A percentile compares a stretch with the other conserved stretches of the same genome.
These are phyloP conservation scores for Elymnias hypermnestra DNA, from an alignment of 1,140 invertebrate genomes.

Conservation along the genomic window DNA sequence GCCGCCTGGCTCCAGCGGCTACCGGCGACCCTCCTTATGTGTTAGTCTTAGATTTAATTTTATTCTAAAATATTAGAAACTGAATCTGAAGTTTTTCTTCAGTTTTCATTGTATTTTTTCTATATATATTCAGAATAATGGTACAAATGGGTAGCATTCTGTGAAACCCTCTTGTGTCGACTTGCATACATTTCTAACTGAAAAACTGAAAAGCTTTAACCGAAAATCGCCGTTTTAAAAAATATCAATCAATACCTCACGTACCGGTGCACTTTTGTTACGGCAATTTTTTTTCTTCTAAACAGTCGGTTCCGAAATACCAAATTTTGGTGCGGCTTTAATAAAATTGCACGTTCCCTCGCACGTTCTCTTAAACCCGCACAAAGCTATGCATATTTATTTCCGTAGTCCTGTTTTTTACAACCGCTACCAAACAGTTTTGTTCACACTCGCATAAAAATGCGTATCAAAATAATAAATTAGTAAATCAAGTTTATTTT, in stretches of 20 bases:
- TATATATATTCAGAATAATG: no score
- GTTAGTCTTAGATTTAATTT: no score
- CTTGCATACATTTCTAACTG: neutral
- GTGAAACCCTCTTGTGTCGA: neutral
- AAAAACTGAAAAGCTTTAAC: slow-evolving; percentile 11
- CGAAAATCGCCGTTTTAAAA: slow-evolving; percentile 9
- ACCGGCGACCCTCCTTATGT: no score
- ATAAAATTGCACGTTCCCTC: slow-evolving; percentile 19
- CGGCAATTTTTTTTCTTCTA: slow-evolving; percentile 25
- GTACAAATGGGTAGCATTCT: no score
- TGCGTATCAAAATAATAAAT: no score
- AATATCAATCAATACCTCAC: slow-evolving; percentile 23
- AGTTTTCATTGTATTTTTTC: no score
- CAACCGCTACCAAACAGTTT: slow-evolving; percentile 14
- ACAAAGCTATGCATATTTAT: slow-evolving; percentile 21
- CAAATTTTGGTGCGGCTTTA: slow-evolving; percentile 17
- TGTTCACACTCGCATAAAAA: slow-evolving; percentile 7
- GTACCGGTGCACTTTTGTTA: slow-evolving; percentile 24
- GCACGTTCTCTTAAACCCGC: slow-evolving; percentile 22
- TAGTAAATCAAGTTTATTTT: no score
- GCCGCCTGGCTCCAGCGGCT: no score
- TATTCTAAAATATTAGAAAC: no score
- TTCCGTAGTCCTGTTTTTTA: slow-evolving; percentile 23
- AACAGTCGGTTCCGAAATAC: slow-evolving; percentile 16
- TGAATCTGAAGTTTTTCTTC: no score